Conservation (phyloP, 2,797 vertebrate genomes). For the Leptatherina wallacei region DNA sequence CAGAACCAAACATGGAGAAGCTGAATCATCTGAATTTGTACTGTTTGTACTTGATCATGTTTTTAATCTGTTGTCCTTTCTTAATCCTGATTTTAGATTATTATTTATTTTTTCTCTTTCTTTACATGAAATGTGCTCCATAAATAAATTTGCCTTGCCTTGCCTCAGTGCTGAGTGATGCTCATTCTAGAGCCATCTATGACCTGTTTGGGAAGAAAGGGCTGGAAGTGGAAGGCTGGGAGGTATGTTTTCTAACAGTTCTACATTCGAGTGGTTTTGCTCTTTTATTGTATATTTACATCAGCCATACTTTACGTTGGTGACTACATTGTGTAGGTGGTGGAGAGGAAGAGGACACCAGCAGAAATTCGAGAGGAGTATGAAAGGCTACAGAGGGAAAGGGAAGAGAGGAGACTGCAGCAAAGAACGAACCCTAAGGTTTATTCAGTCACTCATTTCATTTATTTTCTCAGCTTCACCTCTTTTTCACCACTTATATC, state of each 20-base stretch:
- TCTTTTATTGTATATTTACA: background rate
- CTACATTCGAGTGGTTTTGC: constrained; percentile 1
- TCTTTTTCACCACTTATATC: background rate
- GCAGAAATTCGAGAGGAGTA: constrained; percentile 97
- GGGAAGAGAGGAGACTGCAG: constrained; percentile 94
- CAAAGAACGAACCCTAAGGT: constrained; percentile 99
- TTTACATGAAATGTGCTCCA: no score
- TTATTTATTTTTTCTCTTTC: no score
- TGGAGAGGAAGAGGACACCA: constrained; percentile 93
- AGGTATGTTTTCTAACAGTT: constrained; percentile 82
- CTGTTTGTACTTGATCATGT: no score
- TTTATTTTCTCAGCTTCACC: constrained; percentile 5
- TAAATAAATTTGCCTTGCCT: no score
- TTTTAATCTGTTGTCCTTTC: no score
- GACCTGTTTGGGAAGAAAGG: constrained; percentile 97
- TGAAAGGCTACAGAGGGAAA: constrained; percentile 92
- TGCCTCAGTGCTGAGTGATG: constrained; percentile 91
- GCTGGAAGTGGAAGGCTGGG: constrained; percentile 98
- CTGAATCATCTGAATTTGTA: no score
- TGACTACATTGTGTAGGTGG: constrained; percentile 83
- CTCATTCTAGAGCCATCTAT: constrained; percentile 96
- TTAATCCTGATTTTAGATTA: no score
- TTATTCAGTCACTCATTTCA: constrained; percentile 17
- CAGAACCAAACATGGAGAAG: no score
- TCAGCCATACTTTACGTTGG: constrained; percentile 2